Percentiles rank a stretch among this genome's conserved stretches.
Conservation (phyloP, 2,797 vertebrate genomes). For the Pantherophis alleghaniensis region DNA sequence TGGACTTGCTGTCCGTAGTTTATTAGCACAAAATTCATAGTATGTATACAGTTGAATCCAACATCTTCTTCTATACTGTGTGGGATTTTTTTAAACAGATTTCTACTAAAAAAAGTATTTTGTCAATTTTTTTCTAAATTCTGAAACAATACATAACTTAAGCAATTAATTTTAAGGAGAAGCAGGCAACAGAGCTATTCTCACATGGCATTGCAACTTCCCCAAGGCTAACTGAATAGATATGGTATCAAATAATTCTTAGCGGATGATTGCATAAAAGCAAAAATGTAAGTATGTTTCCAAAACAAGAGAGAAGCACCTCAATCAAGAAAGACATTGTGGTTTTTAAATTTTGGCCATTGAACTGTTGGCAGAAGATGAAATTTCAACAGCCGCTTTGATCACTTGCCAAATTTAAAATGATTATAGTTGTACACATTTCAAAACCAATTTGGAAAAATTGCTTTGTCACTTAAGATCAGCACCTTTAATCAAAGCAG, state of each 20-base stretch:
- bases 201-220: neutral
- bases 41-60: neutral
- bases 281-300: neutral
- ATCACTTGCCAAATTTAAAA: neutral
- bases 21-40: neutral
- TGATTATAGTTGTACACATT: neutral
- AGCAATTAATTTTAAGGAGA: neutral
- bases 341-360: neutral
- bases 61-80: neutral
- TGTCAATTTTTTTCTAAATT: neutral
- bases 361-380: neutral
- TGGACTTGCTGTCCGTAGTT: neutral
- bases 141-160: neutral
- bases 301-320: neutral
- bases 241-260: neutral
- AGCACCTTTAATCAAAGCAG: neutral
- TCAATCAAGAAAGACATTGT: neutral
- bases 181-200: neutral
- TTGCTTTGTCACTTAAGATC: neutral
- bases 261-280: neutral
- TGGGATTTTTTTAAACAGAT: neutral
- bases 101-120: neutral
- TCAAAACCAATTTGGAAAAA: neutral
- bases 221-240: neutral
- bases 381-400: neutral